phyloP scores from a whole-genome alignment of 2,113 vertebrate genomes.

The Cyanocitta stelleri region DNA sequence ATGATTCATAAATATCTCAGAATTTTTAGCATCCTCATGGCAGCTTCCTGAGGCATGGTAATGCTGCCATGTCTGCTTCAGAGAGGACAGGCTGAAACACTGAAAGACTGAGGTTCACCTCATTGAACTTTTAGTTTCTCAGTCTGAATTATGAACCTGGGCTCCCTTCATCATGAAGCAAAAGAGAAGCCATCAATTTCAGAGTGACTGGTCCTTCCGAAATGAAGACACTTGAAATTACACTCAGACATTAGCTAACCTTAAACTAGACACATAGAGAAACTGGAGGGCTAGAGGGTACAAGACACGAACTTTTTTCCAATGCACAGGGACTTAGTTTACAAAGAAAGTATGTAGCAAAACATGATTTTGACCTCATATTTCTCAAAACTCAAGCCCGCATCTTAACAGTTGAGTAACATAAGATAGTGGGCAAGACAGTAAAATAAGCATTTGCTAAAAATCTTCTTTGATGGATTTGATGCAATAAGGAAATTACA shows the following conservation, averaged over 20 bases:
- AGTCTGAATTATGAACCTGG: neutral
- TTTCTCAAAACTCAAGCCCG: neutral
- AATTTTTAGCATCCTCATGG: neutral
- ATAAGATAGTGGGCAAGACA: neutral
- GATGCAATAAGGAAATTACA: neutral
- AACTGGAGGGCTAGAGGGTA: neutral
- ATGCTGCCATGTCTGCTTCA: neutral
- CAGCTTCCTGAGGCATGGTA: neutral
- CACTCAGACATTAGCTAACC: neutral
- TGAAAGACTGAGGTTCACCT: neutral
- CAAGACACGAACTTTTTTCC: neutral
- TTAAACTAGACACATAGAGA: neutral
- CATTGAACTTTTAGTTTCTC: neutral
- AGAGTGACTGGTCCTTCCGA: neutral
- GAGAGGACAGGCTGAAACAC: neutral
- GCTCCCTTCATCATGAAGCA: neutral
- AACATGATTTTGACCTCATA: neutral
- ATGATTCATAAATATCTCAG: neutral
- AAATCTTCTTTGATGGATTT: neutral
- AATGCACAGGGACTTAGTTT: neutral
- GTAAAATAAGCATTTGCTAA: neutral
- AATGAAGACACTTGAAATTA: neutral
- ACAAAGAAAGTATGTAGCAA: neutral
- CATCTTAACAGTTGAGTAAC: neutral
- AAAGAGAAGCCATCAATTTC: neutral